A percentile compares a stretch with the other conserved stretches of the same genome.
Conservation (phyloP, 2,113 vertebrate genomes). For the Ursus arctos region DNA sequence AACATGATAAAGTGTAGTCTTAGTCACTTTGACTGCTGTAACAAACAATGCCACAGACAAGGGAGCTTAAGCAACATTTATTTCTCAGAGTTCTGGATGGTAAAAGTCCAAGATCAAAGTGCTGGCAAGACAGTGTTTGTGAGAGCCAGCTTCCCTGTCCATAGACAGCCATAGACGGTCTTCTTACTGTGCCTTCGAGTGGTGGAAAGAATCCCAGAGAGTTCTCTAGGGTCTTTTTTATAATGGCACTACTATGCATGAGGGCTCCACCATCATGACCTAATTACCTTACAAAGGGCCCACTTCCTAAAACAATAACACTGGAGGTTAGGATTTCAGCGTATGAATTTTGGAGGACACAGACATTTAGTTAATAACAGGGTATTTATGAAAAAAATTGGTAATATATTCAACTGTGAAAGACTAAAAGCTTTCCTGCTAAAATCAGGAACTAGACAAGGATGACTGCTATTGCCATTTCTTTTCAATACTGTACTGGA, state of each 20-base stretch:
- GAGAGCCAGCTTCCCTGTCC: neutral
- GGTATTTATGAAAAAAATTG: neutral
- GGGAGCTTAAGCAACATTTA: neutral
- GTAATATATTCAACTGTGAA: neutral
- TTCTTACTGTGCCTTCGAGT: neutral
- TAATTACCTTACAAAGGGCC: neutral
- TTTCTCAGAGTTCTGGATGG: neutral
- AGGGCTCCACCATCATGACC: neutral
- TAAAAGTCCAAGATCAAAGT: neutral
- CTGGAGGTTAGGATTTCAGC: neutral
- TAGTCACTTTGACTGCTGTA: neutral
- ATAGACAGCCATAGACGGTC: neutral
- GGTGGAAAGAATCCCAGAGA: neutral
- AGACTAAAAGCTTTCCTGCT: neutral
- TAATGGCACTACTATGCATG: neutral
- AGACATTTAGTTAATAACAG: neutral
- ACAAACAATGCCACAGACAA: neutral
- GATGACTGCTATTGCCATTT: neutral
- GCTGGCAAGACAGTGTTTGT: too few species aligned
- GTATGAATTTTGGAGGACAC: neutral
- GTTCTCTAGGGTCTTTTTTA: neutral
- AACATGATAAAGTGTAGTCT: neutral
- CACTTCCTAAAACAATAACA: neutral
- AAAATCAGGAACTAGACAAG: neutral
- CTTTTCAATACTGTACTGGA: neutral